Conservation (phyloP, 2,113 vertebrate genomes). For the Pitta sordida region DNA sequence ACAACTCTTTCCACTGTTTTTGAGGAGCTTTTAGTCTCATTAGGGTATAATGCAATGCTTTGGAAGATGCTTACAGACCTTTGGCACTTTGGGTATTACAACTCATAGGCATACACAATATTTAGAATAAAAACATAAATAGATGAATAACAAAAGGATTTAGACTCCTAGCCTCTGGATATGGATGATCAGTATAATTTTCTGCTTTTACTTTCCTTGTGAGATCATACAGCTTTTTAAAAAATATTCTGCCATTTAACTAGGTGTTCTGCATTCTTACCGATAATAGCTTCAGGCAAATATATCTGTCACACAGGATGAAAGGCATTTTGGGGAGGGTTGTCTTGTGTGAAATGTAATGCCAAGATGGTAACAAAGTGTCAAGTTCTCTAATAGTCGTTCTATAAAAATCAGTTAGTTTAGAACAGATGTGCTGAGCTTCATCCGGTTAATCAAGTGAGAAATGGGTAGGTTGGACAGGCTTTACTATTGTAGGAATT, state of each 20-base stretch:
- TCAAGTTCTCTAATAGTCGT: conserved; percentile 1
- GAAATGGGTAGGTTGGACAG: not conserved
- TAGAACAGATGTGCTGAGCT: conserved; percentile 16
- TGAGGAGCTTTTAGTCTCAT: not conserved
- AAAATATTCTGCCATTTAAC: conserved; percentile 1
- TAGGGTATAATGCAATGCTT: not conserved
- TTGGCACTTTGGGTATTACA: not conserved
- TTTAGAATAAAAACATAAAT: not conserved
- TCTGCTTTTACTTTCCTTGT: not conserved
- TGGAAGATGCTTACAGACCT: not conserved
- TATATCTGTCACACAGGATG: not conserved
- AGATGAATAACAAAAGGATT: not conserved
- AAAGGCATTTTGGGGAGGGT: not conserved
- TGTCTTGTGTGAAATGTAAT: not conserved
- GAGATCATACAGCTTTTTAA: not conserved
- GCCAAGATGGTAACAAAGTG: not conserved
- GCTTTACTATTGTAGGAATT: conserved; percentile 1
- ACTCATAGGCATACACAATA: not conserved
- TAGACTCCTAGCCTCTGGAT: not conserved
- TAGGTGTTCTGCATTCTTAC: conserved; percentile 32
- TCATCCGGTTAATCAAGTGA: conserved; percentile 33
- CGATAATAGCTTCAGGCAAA: conserved; percentile 25
- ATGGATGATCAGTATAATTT: not conserved
- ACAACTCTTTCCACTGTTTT: not conserved
- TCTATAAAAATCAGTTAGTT: conserved; percentile 4